Evolutionary conservation across 2,888 invertebrate species (phyloP).

Genomic region (Stegophylla sp.): DNA sequence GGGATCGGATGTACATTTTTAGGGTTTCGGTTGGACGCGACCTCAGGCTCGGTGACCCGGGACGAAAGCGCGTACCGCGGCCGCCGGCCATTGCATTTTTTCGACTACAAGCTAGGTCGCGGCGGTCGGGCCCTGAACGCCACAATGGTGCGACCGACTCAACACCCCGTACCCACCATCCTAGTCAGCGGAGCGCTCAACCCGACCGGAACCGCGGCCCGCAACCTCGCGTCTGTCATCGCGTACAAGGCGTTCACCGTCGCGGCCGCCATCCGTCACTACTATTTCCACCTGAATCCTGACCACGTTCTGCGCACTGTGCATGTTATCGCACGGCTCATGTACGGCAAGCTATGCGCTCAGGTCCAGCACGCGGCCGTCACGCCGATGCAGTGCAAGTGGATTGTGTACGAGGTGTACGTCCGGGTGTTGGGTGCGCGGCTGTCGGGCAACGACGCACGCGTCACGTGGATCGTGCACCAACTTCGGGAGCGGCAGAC

Average conservation of each 20-base stretch:
- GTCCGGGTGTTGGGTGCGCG: not conserved
- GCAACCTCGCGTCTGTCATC: slow-evolving; percentile 27
- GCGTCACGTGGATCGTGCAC: not conserved
- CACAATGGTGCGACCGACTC: not conserved
- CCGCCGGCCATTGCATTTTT: slow-evolving; percentile 40
- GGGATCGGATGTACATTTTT: slow-evolving; percentile 6
- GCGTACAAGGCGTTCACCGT: slow-evolving; percentile 26
- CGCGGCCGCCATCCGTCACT: slow-evolving; percentile 8
- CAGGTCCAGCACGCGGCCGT: not conserved
- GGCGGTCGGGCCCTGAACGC: slow-evolving; percentile 4
- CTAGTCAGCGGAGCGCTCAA: slow-evolving; percentile 26
- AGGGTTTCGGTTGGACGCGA: slow-evolving; percentile 29
- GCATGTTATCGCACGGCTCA: slow-evolving; percentile 6
- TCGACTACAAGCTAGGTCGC: slow-evolving; percentile 13
- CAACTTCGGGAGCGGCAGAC: not conserved
- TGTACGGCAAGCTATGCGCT: slow-evolving; percentile 4
- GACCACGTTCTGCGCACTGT: not conserved
- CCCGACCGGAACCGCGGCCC: not conserved
- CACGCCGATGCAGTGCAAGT: slow-evolving; percentile 46
- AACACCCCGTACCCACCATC: not conserved
- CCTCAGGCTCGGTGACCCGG: slow-evolving; percentile 35
- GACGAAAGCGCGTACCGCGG: not conserved
- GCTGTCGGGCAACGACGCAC: not conserved
- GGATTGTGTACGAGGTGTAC: slow-evolving; percentile 51
- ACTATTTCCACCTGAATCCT: slow-evolving; percentile 40